Percentiles rank a stretch among this genome's conserved stretches.
phyloP scores from a whole-genome alignment of 2,888 invertebrate genomes.

The Drosophila falleni region DNA sequence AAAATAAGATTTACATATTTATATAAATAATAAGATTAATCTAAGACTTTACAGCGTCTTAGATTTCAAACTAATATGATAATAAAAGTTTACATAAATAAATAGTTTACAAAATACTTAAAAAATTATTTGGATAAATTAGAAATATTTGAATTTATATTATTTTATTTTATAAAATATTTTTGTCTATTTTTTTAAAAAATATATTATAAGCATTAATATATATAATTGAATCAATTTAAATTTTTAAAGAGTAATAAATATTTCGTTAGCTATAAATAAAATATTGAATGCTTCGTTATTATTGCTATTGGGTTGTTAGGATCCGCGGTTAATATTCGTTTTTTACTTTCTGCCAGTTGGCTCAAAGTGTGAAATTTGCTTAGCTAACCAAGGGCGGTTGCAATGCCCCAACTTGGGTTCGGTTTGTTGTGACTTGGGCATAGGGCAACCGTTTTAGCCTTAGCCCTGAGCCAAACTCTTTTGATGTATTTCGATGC shows the following conservation, averaged over 20 bases:
- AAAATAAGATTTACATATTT: no score
- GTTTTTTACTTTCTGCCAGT: constrained; percentile 4
- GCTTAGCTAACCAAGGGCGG: constrained; percentile 48
- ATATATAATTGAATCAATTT: background rate
- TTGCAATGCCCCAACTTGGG: constrained; percentile 13
- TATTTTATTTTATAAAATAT: no score
- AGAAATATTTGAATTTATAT: no score
- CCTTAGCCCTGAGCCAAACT: constrained; percentile 28
- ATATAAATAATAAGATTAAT: no score
- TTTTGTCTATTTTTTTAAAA: no score
- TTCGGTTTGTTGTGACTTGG: constrained; percentile 5
- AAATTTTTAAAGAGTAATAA: constrained; percentile 9
- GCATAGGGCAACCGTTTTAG: constrained; percentile 48
- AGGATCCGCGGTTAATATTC: constrained; percentile 8
- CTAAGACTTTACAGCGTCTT: no score
- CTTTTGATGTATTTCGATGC: background rate
- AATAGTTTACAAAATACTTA: no score
- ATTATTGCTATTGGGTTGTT: constrained; percentile 15
- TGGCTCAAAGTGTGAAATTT: constrained; percentile 71
- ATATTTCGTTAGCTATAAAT: constrained; percentile 13
- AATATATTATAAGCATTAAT: no score
- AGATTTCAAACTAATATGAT: no score
- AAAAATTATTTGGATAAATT: no score
- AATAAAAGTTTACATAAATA: no score
- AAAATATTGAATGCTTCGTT: background rate